Evolutionary conservation across 2,113 vertebrate species (phyloP), one percentile per base, ranked within the genome.

Genomic region (Equus przewalskii): DNA sequence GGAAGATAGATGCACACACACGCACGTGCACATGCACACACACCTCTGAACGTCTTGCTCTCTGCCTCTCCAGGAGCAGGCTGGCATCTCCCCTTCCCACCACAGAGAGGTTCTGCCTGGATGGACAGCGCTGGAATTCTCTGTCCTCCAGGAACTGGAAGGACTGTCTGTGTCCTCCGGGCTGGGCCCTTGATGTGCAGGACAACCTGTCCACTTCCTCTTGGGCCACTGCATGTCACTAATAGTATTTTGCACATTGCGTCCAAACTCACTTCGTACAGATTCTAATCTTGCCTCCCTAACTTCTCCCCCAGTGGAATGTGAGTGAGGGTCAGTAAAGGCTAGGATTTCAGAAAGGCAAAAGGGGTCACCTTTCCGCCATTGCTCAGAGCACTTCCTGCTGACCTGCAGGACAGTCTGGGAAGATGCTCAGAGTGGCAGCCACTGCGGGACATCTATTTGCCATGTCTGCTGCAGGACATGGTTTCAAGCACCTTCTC

Each of bases 351-450:
- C 15, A 62, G 33, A 30, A 64, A 62, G 15, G 54, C 21, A 16
- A 16, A 60, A 46, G 65, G 30, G 2, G 2, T 5, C n/a, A 1
- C 11, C 41, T 6, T 3, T 33, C n/a, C 33, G 19, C 33, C 7
- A 4, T 33, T 12, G 30, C 22, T 4, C 28, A 28, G 15, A 33
- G 41, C 0, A 2, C 67, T 30, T 33, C 26, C 54, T 26, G 0
- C 10, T 15, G 54, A 21, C 6, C 36, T 36, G 89, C 75, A 79
- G 54, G n/a, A 13, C 5, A 3, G 3, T 36, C 94, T 60, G 6
- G 9, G 51, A 36, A 72, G 54, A 15, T 1, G 12, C 22, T n/a
- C 33, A 14, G 19, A 1, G 7, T 46, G 51, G 36, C 4, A 2
- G 26, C 54, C n/a, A 28, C 64, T 6, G 19, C 1, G 10, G 14